Evolutionary conservation across 2,888 invertebrate genomes (phyloP), one percentile per base, ranked within the genome.

Genomic region (Ctenicera cuprea): DNA sequence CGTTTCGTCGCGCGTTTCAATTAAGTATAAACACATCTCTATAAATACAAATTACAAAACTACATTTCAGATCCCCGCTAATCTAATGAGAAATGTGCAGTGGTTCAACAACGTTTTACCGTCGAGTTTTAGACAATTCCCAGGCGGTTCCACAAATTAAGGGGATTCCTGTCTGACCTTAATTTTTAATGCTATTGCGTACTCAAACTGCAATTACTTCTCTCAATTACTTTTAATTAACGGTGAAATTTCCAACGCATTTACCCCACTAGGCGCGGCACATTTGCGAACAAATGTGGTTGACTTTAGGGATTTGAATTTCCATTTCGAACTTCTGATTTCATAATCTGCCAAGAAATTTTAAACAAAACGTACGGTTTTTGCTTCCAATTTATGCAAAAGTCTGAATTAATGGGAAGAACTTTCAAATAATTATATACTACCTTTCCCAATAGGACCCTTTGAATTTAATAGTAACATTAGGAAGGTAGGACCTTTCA

Each of bases 161-260:
- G 65, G 62, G 72, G 75, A 68, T 71, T 75, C 52, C 71, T 68
- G 62, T 63, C 74, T 68, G 69, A 61, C 52, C 75, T 75, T 75
- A 73, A 75, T 75, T 73, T 73, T 75, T 75, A 73, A 75, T 73
- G 68, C 69, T 54, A 43, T 62, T 72, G 69, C 69, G 57, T 75
- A 59, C 64, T 62, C 69, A 75, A 75, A 75, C 72, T 67, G 52
- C 69, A 72, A 69, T 71, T 68, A 68, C 65, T 71, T 71, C 67
- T 63, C 63, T 66, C 63, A 71, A 71, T 74, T 74, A 71, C 57
- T 71, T 74, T 74, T 68, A 71, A 74, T 71, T 74, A 74, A 74
- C 59, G 73, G 62, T 38, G 45, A 43, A 73, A 64, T 73, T 69
- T 69, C 69, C 38, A 50, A 38, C 65, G 45, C 71, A 63, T 73